phyloP scores from a whole-genome alignment of 1,140 invertebrate species.

The Lanistes nyassanus region DNA sequence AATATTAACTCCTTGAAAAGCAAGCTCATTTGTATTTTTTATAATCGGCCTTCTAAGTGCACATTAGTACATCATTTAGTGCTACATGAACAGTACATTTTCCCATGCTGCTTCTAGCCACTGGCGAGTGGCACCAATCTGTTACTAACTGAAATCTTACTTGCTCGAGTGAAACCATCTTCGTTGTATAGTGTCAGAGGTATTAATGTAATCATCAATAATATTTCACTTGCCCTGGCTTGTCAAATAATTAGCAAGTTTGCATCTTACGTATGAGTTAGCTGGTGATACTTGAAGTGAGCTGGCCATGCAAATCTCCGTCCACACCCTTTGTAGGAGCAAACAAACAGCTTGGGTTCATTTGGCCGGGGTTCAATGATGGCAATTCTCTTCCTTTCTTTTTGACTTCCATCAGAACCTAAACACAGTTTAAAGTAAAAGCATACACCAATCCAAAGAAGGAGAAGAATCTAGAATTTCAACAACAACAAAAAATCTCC shows the following conservation, averaged over 20 bases:
- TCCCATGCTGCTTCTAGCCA: too few relatives aligned
- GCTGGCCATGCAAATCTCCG: slow-evolving; percentile 52
- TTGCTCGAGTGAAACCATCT: too few relatives aligned
- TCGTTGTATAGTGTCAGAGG: too few relatives aligned
- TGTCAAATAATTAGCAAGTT: too few relatives aligned
- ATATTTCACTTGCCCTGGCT: too few relatives aligned
- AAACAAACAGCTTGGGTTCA: slow-evolving; percentile 39
- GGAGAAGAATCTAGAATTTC: too few relatives aligned
- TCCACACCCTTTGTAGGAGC: slow-evolving; percentile 45
- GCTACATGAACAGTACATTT: not conserved
- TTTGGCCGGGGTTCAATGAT: slow-evolving; percentile 15
- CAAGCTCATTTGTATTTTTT: not conserved
- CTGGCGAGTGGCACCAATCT: too few relatives aligned
- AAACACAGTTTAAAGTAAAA: not conserved
- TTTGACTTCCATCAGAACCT: not conserved
- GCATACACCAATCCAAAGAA: too few relatives aligned
- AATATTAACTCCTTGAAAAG: not conserved
- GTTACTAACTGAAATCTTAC: too few relatives aligned
- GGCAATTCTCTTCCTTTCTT: slow-evolving; percentile 9
- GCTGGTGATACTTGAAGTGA: slow-evolving; percentile 58
- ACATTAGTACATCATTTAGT: not conserved
- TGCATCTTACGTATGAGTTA: slow-evolving; percentile 54
- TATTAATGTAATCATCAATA: too few relatives aligned
- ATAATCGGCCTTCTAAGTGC: too few relatives aligned
- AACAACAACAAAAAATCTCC: too few relatives aligned